Base-by-base conservation (phyloP, 2,888 invertebrate species). In the Prenolepis imparis region DNA sequence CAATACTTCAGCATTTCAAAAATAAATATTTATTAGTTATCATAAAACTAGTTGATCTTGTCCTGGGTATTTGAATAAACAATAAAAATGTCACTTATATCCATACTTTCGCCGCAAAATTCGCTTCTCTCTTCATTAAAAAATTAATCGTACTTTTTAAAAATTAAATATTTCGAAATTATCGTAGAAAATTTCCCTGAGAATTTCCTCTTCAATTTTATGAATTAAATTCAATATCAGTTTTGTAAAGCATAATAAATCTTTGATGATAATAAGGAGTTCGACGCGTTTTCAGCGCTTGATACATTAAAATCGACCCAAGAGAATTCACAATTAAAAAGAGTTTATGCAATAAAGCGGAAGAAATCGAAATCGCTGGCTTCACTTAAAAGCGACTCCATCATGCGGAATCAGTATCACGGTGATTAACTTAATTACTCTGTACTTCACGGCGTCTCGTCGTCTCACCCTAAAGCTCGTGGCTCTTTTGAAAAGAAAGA, bases 381-480 rank as follows among this genome's bases (percentile, higher is more conserved):
- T 70, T 78, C 32, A 32, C 15, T 28, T 57, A 41, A 68, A 55
- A 55, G 52, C 41, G 57, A 44, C 36, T 70, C 15, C 15, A 21
- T 59, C 68, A 70, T 70, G 55, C 39, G 11, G 68, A 68, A 59
- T 21, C 32, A 41, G 21, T 57, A 44, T 24, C n/a, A 8, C 12
- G 12, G 39, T 24, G 57, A 68, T 57, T 41, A 70, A 78, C 21
- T 78, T 44, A 67, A 72, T 72, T 44, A 78, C 41, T 70, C 12
- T 44, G 57, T 44, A 72, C 44, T 70, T 59, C 48, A 48, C 59
- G 64, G 85, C 86, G 86, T 90, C 89, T 90, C 88, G 86, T 89
- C 89, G 88, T 88, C 89, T 86, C 82, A 68, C 83, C 89, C 87
- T 82, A 82, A 89, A 90, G 87, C 90, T 90, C 89, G 88, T 90